Evolutionary conservation across 2,888 invertebrate genomes (phyloP).

Genomic region (Calameuta pallipes): DNA sequence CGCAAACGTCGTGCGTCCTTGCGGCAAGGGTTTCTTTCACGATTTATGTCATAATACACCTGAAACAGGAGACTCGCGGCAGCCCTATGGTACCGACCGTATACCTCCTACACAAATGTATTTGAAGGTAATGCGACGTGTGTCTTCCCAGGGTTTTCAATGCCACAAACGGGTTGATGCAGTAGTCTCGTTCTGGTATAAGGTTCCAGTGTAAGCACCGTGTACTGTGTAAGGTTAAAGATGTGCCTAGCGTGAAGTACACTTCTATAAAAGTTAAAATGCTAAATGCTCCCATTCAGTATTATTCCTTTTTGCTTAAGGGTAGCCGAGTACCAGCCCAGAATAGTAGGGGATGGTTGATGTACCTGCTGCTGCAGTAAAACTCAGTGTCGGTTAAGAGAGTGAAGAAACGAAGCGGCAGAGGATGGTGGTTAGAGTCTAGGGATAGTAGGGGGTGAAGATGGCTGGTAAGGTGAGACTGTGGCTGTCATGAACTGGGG

Average conservation of each 20-base stretch:
- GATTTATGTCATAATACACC: constrained; percentile 58
- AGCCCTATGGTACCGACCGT: not conserved
- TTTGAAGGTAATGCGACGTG: constrained; percentile 60
- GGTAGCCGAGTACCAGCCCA: not conserved
- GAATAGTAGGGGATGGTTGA: not conserved
- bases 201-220: not conserved
- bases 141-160: constrained; percentile 51
- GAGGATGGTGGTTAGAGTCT: not conserved
- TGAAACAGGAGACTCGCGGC: constrained; percentile 38
- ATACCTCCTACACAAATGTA: constrained; percentile 45
- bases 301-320: constrained; percentile 47
- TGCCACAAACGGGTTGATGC: constrained; percentile 43
- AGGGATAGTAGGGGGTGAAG: not conserved
- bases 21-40: constrained; percentile 47
- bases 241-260: not conserved
- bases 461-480: not conserved
- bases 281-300: constrained; percentile 53
- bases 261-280: constrained; percentile 40
- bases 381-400: not conserved
- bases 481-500: not conserved
- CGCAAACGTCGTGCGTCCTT: constrained; percentile 27
- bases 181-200: constrained; percentile 19
- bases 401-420: not conserved
- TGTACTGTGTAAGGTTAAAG: not conserved
- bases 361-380: not conserved